Base-by-base conservation (phyloP, 2,797 vertebrate species). In the Anomalospiza imberbis region DNA sequence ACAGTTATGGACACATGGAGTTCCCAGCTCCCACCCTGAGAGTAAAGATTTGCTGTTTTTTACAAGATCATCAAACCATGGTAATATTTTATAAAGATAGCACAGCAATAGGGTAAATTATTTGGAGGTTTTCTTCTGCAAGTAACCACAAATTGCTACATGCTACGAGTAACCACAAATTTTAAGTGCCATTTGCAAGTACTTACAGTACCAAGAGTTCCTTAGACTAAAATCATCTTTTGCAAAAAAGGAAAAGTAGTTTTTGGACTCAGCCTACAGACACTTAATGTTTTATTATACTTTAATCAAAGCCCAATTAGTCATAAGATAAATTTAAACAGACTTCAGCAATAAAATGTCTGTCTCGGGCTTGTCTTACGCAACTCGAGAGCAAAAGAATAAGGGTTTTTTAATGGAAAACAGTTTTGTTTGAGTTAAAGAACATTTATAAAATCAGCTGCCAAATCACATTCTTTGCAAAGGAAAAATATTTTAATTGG, bases 401-500 rank as follows among this genome's bases (percentile, higher is more conserved):
- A 88, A 60, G 57, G 34, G 4, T 13, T 85, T 92, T 80, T 77
- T 29, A 95, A 89, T 74, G 57, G 70, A 77, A 91, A 94, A 96
- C 91, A 93, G 84, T 97, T 97, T 95, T 94, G 79, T 95, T 95
- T 94, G 81, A 96, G 81, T 94, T 97, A 91, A 95, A 93, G 71
- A 95, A 92, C 91, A 91, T 88, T 93, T 91, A 55, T 82, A 93
- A 82, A 96, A 92, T 90, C 74, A 79, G 88, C 88, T 96, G 95
- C 95, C 96, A 97, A 93, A 97, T 96, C 91, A 96, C 57, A 63
- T 57, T 73, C 94, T 95, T 81, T 81, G 54, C 57, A 81, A 83
- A 86, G 85, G 63, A 88, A 95, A 97, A 98, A 94, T 95, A 94
- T 96, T 97, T 97, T 96, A 96, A 97, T 95, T 97, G 95, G 95